These are phyloP conservation scores for Falcaria lacertinaria DNA, from an alignment of 2,888 invertebrate species.

Conservation along the genomic window DNA sequence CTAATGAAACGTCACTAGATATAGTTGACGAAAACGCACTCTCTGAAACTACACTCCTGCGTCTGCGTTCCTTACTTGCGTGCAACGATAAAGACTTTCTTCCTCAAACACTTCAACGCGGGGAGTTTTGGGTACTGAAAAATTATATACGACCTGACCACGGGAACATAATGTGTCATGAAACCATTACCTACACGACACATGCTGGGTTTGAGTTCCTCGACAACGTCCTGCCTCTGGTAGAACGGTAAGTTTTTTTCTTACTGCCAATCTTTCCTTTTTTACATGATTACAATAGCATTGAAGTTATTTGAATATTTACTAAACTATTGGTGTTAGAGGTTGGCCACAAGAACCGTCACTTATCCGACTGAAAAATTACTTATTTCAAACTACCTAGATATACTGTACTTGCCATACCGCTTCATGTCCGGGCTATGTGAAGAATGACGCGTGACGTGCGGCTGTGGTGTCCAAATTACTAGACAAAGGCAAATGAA, in stretches of 20 bases:
- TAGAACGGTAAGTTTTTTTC: conserved; percentile 81
- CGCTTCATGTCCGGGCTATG: too few relatives aligned
- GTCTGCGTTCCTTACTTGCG: conserved; percentile 71
- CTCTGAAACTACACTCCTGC: conserved; percentile 52
- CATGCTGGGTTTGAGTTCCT: conserved; percentile 95
- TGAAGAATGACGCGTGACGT: not conserved
- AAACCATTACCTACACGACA: conserved; percentile 93
- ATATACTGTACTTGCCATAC: too few relatives aligned
- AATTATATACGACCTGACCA: conserved; percentile 90
- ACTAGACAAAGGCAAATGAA: not conserved
- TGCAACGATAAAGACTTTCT: conserved; percentile 83
- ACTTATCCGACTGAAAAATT: too few relatives aligned
- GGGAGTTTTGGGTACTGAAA: conserved; percentile 93
- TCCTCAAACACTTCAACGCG: conserved; percentile 83
- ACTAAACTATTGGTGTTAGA: not conserved
- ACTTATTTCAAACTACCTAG: too few relatives aligned
- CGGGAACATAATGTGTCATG: conserved; percentile 85
- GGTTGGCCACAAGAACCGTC: not conserved
- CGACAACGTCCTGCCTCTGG: conserved; percentile 91
- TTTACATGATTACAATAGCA: not conserved
- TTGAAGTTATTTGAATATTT: not conserved
- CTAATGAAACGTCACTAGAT: conserved; percentile 50
- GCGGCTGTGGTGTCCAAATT: not conserved
- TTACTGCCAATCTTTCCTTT: conserved; percentile 8
- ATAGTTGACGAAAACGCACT: conserved; percentile 59